Evolutionary conservation across 2,113 vertebrate species (phyloP).

Genomic region (Engystomops pustulosus): DNA sequence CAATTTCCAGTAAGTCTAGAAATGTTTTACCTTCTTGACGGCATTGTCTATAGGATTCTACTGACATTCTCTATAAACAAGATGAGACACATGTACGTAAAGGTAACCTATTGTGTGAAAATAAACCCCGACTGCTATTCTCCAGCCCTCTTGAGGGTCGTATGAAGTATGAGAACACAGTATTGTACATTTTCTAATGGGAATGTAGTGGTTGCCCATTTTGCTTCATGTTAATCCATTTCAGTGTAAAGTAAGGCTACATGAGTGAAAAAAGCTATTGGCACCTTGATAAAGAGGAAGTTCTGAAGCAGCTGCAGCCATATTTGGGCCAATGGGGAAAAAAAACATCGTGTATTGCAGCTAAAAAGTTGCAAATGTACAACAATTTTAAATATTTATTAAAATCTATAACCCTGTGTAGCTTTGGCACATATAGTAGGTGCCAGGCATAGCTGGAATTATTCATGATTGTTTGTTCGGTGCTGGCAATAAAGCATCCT

Average conservation of each 20-base stretch:
- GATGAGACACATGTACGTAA: neutral
- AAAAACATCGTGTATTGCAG: constrained; percentile 3
- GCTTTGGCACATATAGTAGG: constrained; percentile 48
- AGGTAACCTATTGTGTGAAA: neutral
- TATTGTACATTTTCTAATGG: neutral
- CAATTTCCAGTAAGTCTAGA: neutral
- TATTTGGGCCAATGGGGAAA: neutral
- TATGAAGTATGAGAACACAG: neutral
- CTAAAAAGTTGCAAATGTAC: constrained; percentile 44
- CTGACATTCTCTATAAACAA: neutral
- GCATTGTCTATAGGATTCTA: too few species aligned
- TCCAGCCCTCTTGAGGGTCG: neutral
- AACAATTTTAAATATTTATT: constrained; percentile 13
- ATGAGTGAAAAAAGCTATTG: neutral
- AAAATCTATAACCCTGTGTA: constrained; percentile 46
- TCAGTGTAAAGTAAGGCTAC: neutral
- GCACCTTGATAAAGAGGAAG: neutral
- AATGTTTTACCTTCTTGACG: neutral
- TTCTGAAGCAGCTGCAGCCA: neutral
- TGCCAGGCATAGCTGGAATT: constrained; percentile 46
- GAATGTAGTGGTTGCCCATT: neutral
- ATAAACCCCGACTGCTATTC: neutral
- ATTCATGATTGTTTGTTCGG: constrained; percentile 49
- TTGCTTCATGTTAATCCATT: neutral
- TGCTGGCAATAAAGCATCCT: constrained; percentile 42